Evolutionary conservation across 2,888 invertebrate species (phyloP), one percentile per base, ranked within the genome.

Genomic region (Adela reaumurella): DNA sequence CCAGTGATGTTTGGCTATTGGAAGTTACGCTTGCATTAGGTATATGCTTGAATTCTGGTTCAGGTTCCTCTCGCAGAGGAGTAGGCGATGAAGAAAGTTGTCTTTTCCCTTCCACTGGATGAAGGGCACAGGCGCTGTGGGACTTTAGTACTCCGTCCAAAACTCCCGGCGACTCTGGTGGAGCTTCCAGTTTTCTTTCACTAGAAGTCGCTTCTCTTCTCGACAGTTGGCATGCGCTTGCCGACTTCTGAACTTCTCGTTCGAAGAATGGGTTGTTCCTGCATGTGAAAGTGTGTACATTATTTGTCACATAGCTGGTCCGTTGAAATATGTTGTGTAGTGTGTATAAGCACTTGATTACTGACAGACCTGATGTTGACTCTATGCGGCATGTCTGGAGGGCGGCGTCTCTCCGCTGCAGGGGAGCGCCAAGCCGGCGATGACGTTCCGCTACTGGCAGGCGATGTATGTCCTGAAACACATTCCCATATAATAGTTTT

Each of bases 361-460:
- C 24, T 24, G 19, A 19, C 29, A 49, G 58, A 76, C 78, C 76
- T 72, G 47, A 78, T 78, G 54, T 78, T 78, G 58, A 78, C 68
- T 55, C 77, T 76, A 57, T 73, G 67, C 11, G 78, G 78, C 78
- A 78, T 77, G 49, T 78, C 77, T 46, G 71, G 72, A 59, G 81
- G 81, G 59, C 79, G 72, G 52, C 85, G 63, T 53, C 87, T 69
- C 59, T 87, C 87, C 5, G 82, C 67, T 4, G 79, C 70, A 1
- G 87, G 87, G 2, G 87, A 87, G 51, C 84, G 62, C 85, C 86
- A 86, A 8, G 83, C 82, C 2, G 86, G 86, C 1, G 86, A 86
- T n/a, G 82, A 82, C 2, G 84, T 80, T 3, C 85, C 86, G 56
- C 85, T 85, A 55, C 83, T 84, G 5, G 78, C 68, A 24, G 70